Percentiles rank a stretch among this genome's conserved stretches.
These are phyloP conservation scores for Amblyraja radiata DNA, from an alignment of 2,797 vertebrate genomes.

Conservation along the genomic window DNA sequence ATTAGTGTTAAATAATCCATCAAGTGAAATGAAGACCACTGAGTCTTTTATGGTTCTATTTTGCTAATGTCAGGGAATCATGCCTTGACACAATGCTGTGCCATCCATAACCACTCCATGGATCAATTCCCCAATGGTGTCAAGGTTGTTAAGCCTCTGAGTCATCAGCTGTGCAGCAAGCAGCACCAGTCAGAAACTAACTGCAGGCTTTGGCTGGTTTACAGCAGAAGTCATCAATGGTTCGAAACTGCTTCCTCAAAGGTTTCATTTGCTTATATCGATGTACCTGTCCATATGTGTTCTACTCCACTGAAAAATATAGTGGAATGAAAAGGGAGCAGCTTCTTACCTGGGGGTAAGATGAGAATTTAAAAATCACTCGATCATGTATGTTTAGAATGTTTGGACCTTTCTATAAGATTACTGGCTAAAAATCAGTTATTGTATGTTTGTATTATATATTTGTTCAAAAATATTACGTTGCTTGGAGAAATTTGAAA, in stretches of 20 bases:
- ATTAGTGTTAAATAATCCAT: slow-evolving; percentile 27
- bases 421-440: too few species aligned
- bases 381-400: too few species aligned
- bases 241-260: not conserved
- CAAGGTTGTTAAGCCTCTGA: not conserved
- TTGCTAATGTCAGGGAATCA: not conserved
- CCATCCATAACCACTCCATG: not conserved
- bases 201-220: not conserved
- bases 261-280: not conserved
- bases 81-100: not conserved
- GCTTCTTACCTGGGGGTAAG: too few species aligned
- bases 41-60: slow-evolving; percentile 6
- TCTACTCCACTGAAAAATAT: not conserved
- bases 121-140: slow-evolving; percentile 7
- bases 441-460: too few species aligned
- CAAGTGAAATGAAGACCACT: not conserved
- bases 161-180: not conserved
- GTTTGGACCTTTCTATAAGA: too few species aligned
- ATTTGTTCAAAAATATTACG: not conserved
- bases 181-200: not conserved
- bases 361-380: too few species aligned
- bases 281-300: not conserved
- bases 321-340: not conserved
- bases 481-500: not conserved
- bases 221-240: not conserved